Evolutionary conservation across 2,113 vertebrate genomes (phyloP).

Genomic region (Centropristis striata): DNA sequence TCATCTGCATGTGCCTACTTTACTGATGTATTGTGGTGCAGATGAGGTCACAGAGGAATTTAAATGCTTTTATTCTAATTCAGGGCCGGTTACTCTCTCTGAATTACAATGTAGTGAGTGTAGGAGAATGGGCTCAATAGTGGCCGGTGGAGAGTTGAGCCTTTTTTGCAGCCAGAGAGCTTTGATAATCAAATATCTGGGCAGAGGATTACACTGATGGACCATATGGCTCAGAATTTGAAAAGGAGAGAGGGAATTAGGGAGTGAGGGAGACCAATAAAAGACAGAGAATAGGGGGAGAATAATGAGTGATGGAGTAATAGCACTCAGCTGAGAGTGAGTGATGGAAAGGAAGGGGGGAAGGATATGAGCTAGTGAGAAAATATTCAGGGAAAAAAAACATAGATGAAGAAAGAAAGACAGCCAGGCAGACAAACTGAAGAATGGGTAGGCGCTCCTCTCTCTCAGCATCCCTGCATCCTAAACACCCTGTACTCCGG

Average conservation of each 20-base stretch:
- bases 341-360: background rate
- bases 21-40: conserved; percentile 24
- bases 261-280: conserved; percentile 14
- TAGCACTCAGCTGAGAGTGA: conserved; percentile 8
- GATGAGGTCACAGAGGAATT: conserved; percentile 35
- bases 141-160: conserved; percentile 33
- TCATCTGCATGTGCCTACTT: background rate
- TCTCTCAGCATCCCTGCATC: conserved; percentile 30
- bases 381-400: background rate
- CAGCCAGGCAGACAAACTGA: conserved; percentile 22
- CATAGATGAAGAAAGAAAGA: background rate
- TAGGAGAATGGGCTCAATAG: conserved; percentile 36
- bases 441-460: conserved; percentile 16
- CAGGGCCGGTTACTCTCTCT: conserved; percentile 8
- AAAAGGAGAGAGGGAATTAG: conserved; percentile 52
- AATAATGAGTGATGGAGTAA: conserved; percentile 33
- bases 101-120: conserved; percentile 63
- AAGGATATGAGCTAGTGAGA: background rate
- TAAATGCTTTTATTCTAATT: conserved; percentile 47
- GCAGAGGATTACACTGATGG: conserved; percentile 61
- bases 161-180: conserved; percentile 47
- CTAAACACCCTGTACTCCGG: conserved; percentile 31
- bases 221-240: conserved; percentile 55
- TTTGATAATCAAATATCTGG: conserved; percentile 74
- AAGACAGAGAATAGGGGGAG: conserved; percentile 30